Percentiles rank a stretch among this genome's conserved stretches.
Conservation (phyloP, 2,113 vertebrate genomes). For the Conger conger region DNA sequence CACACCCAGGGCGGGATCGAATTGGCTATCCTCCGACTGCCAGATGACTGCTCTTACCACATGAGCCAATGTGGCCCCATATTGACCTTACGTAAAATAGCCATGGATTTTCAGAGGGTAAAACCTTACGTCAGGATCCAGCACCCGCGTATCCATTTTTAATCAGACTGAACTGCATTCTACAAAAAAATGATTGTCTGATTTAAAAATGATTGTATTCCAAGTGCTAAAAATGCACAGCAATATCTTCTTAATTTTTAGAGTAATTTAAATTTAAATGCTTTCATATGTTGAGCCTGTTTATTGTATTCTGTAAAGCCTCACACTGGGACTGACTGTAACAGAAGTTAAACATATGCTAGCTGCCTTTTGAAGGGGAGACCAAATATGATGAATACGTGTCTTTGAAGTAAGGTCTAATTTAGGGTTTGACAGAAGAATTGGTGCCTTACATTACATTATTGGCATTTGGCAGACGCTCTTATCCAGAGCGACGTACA, state of each 20-base stretch:
- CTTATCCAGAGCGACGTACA: no score
- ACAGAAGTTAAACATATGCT: conserved; percentile 44
- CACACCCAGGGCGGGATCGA: no score
- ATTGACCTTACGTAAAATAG: no score
- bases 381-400: conserved; percentile 45
- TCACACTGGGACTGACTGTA: conserved; percentile 40
- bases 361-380: conserved; percentile 47
- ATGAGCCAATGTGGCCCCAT: no score
- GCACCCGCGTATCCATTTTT: not conserved
- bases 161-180: no score
- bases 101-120: no score
- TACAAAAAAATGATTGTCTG: not conserved
- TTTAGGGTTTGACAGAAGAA: conserved; percentile 26
- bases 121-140: not conserved
- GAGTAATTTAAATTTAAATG: conserved; percentile 25
- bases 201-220: not conserved
- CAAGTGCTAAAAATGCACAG: not conserved
- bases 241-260: not conserved
- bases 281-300: conserved; percentile 28
- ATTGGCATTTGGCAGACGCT: no score
- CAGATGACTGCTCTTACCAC: no score
- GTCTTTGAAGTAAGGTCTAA: conserved; percentile 47
- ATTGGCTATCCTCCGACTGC: no score
- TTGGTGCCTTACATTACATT: no score
- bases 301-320: conserved; percentile 37